Evolutionary conservation across 1,140 invertebrate species (phyloP), one percentile per base, ranked within the genome.

Genomic region (Nephotettix cincticeps): DNA sequence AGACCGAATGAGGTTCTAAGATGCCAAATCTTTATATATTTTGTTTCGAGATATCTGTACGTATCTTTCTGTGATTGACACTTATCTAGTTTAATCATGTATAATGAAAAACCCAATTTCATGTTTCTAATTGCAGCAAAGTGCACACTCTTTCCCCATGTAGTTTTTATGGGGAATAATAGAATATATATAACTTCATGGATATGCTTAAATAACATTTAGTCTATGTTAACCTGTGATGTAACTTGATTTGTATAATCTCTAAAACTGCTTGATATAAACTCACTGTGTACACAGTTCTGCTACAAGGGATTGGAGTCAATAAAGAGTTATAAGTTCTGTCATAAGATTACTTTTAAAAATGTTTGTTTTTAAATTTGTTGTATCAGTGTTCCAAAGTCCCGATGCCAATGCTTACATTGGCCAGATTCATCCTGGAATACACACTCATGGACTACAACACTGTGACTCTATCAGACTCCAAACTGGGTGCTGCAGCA

Each of bases 401-500:
- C 23, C 88, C 90, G n/a, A 96, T 99, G 93, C 89, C 92, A 43
- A 91, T 92, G 1, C 83, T 99, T 68, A 99, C 97, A 0, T 81
- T 99, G 74, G 95, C 96, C 13, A 87, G 97, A 72, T 99, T 90
- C 81, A 93, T 99, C 77, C 84, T 99, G 74, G 98, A 99, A 83
- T 88, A 90, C 76, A 94, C 94, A 0, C 82, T 99, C 47, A 93
- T 98, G 91, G 95, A 98, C 75, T 98, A 98, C 80, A 83, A 87
- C 1, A 90, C 94, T 63, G 86, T 96, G 72, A 83, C 82, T 13
- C 84, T 87, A 19, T 88, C 88, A 17, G 97, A 99, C 79, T 97
- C 95, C 40, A 89, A 92, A 82, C 85, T 97, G 82, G 96, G 95
- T 28, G 90, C 93, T 25, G 93, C 94, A 30, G 86, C 91, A 43